Evolutionary conservation across 2,888 invertebrate species (phyloP).

Genomic region (Dryococelus australis): DNA sequence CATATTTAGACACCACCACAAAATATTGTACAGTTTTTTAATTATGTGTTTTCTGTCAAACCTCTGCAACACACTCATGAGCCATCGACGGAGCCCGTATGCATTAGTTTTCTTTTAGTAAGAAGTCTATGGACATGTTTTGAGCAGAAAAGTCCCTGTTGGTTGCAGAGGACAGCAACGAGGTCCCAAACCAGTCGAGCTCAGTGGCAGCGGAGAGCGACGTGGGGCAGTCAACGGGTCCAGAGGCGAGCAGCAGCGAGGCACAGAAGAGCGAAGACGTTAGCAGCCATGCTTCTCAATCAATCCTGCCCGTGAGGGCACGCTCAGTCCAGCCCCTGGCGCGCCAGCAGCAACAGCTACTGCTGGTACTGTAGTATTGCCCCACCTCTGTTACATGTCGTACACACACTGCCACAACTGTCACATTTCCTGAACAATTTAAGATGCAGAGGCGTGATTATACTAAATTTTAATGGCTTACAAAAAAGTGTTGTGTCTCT

Average conservation of each 20-base stretch:
- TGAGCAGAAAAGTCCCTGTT: background rate
- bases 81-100: too few species aligned
- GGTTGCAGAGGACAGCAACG: conserved; percentile 66
- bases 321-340: conserved; percentile 60
- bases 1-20: too few species aligned
- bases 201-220: conserved; percentile 43
- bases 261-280: conserved; percentile 51
- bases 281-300: conserved; percentile 55
- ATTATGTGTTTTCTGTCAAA: too few species aligned
- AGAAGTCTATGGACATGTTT: too few species aligned
- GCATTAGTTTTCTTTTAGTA: too few species aligned
- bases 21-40: too few species aligned
- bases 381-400: conserved; percentile 21
- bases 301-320: conserved; percentile 38
- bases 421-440: too few species aligned
- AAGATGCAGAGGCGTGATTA: too few species aligned
- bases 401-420: too few species aligned
- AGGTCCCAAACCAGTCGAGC: conserved; percentile 68
- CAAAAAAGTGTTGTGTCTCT: too few species aligned
- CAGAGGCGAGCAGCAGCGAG: conserved; percentile 37
- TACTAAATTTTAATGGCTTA: too few species aligned
- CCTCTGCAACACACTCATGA: too few species aligned
- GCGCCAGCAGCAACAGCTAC: conserved; percentile 60
- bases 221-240: conserved; percentile 47
- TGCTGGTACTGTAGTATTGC: conserved; percentile 54